Base-by-base conservation (phyloP, 2,797 vertebrate species). In the Sciurus vulgaris region DNA sequence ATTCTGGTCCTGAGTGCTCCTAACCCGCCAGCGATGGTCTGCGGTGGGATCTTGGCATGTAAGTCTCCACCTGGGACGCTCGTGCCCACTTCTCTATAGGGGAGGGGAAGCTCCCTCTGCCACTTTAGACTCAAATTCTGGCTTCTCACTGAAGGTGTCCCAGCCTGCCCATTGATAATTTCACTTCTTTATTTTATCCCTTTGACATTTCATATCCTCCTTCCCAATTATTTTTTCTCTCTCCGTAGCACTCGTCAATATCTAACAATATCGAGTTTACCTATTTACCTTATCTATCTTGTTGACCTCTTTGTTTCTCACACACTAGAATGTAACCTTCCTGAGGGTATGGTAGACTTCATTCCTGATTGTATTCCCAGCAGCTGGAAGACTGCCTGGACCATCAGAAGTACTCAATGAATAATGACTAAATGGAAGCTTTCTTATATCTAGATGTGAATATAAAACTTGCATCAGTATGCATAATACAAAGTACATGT, bases 371-470 rank as follows among this genome's bases (percentile, higher is more conserved):
- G 22, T 92, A 35, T 59, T 90, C 15, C 28, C 59, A 33, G 63
- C 44, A 33, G 70, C 51, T 93, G 54, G 54, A 83, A 59, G 26
- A 63, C n/a, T 26, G 24, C 13, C 10, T 24, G 30, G 44, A 35
- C 17, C 33, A 35, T 78, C 5, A 0, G 20, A 26, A 65, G 17
- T 56, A 74, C 56, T 84, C 11, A n/a, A 5, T 61, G 89, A 49
- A 22, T 82, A 59, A 85, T 49, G 33, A 18, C 65, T 84, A 72
- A 38, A 41, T 35, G 72, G 15, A 84, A 51, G 35, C 24, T 92
- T 92, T 73, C 41, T 90, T 93, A 38, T 56, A 44, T 93, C 44
- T 94, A 65, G 26, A 4, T 61, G 5, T 92, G 73, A 74, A 86
- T 91, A 56, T 63, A 61, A 72, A 17, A 44, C 44, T 77, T 90